phyloP scores from a whole-genome alignment of 2,888 invertebrate species.

The Scelioninae gen. 1 region DNA sequence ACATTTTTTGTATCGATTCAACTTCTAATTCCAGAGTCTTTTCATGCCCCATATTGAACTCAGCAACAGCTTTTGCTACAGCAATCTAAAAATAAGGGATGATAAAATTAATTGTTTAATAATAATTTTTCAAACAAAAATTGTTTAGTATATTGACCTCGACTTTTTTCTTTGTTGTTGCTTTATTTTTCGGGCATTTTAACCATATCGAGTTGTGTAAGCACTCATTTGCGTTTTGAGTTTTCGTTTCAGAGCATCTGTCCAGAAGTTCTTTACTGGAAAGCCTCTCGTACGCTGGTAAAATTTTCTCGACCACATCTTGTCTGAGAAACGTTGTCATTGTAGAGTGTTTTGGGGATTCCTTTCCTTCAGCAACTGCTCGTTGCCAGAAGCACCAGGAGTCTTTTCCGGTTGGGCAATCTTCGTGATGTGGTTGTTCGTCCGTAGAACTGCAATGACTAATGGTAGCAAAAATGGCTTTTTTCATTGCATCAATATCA shows the following conservation, averaged over 20 bases:
- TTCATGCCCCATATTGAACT: slow-evolving; percentile 17
- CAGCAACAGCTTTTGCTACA: neutral
- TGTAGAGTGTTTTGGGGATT: no score
- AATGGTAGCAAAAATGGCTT: slow-evolving; percentile 20
- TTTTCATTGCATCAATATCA: neutral
- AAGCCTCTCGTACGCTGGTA: neutral
- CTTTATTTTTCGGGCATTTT: slow-evolving; percentile 15
- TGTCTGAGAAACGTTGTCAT: no score
- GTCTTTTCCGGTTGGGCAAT: slow-evolving; percentile 14
- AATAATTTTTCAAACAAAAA: no score
- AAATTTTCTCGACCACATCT: no score
- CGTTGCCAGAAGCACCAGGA: slow-evolving; percentile 58
- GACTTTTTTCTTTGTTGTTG: neutral
- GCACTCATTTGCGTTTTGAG: slow-evolving; percentile 22
- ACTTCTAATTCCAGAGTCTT: neutral
- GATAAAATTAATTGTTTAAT: no score
- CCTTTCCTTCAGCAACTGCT: neutral
- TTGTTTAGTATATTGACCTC: neutral
- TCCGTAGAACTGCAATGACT: slow-evolving; percentile 45
- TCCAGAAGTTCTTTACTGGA: neutral
- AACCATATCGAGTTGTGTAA: slow-evolving; percentile 12
- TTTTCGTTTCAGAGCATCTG: slow-evolving; percentile 1
- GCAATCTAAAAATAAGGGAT: neutral
- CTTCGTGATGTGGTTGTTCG: slow-evolving; percentile 23
- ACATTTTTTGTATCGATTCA: neutral